Evolutionary conservation across 53 echinoderm and acorn worm species (phyloP), one percentile per base, ranked within the genome.

Genomic region (Zoroaster sp.): DNA sequence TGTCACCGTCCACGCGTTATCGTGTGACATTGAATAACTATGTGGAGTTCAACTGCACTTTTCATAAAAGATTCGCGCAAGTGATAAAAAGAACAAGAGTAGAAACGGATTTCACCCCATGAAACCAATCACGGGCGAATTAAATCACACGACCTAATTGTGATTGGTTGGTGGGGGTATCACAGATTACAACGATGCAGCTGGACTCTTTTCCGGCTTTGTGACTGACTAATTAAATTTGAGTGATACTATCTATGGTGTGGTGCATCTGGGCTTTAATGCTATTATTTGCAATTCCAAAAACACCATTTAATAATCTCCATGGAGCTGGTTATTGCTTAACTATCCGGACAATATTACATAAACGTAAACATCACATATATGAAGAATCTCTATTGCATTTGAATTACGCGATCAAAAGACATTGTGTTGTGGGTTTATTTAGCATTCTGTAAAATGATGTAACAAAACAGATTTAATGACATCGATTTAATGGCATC

Each of bases 71-170:
- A 59, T 39, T 39, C 39, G 21, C 20, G 79, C 59, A 38, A n/a
- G 17, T 40, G 30, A 18, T 53, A 12, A 55, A 46, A 54, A 11
- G 28, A 59, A 25, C 28, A 59, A 25, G 28, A 59, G n/a, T n/a
- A n/a, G n/a, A n/a, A n/a, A n/a, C n/a, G n/a, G n/a, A n/a, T n/a
- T n/a, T n/a, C 63, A 25, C 63, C 54, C 78, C 79, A 55, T 63
- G 21, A 79, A 76, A 79, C 79, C 79, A 55, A 65, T 63, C 79
- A 65, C 30, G 37, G 40, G 79, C 45, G 79, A 79, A 79, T 79
- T 79, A 79, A 79, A 79, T 79, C 79, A 59, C 79, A 79, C 79
- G 79, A 21, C 55, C 59, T 79, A 79, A 63, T 79, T 63, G 79
- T 65, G 79, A 79, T 79, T 34, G 79, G 65, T 23, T 55, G 79